Conservation (phyloP, 2,797 vertebrate genomes). For the Alca torda region DNA sequence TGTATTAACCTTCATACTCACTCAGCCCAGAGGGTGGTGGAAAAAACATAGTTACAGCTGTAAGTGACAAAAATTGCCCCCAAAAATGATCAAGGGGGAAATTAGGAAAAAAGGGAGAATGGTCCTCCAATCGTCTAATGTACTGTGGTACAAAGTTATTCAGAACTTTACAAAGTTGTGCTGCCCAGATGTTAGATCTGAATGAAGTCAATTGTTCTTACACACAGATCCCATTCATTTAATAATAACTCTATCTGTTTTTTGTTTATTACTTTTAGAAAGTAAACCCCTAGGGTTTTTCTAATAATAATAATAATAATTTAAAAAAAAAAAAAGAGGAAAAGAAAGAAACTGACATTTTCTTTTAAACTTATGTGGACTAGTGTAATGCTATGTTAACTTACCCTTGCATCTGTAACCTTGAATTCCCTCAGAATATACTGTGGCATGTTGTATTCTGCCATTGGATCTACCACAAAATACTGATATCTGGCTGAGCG, state of each 20-base stretch:
- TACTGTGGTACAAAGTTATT: not conserved
- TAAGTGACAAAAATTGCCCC: conserved; percentile 51
- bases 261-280: not conserved
- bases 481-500: conserved; percentile 98
- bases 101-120: not conserved
- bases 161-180: not conserved
- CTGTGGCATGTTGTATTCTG: conserved; percentile 99
- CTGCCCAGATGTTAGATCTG: conserved; percentile 47
- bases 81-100: not conserved
- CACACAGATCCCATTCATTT: not conserved
- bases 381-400: conserved; percentile 17
- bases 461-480: conserved; percentile 99
- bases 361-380: not conserved
- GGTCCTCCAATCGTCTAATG: conserved; percentile 4
- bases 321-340: not conserved
- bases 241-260: not conserved
- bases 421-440: conserved; percentile 99
- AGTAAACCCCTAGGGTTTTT: not conserved
- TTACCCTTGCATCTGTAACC: conserved; percentile 99
- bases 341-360: not conserved
- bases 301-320: not conserved
- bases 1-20: conserved; percentile 70
- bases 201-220: conserved; percentile 25
- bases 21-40: conserved; percentile 46
- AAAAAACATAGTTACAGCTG: conserved; percentile 68